These are phyloP conservation scores for Cochlearius cochlearius DNA, from an alignment of 2,113 vertebrate genomes.

Conservation along the genomic window DNA sequence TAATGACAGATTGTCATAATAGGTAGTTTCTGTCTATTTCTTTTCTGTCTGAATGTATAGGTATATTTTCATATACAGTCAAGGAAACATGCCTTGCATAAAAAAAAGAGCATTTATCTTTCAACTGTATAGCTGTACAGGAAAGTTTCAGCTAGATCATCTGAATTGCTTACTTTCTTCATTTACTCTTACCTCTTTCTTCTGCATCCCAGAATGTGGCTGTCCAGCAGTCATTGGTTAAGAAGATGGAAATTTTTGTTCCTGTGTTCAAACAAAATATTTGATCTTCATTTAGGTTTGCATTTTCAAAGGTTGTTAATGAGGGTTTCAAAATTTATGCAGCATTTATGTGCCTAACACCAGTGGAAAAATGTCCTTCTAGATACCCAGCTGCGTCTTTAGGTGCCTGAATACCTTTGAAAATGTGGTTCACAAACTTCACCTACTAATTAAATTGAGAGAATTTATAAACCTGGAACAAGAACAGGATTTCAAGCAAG, in stretches of 20 bases:
- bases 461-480: not conserved
- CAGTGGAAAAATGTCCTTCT: not conserved
- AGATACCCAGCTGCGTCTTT: not conserved
- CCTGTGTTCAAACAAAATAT: not conserved
- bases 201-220: not conserved
- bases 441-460: not conserved
- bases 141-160: not conserved
- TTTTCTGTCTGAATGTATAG: not conserved
- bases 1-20: not conserved
- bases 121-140: not conserved
- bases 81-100: not conserved
- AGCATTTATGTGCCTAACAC: not conserved
- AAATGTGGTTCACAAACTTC: not conserved
- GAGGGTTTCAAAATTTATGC: not conserved
- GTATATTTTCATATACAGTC: not conserved
- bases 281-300: not conserved
- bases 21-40: not conserved
- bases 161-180: not conserved
- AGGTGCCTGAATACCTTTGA: not conserved
- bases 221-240: not conserved
- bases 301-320: not conserved
- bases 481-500: not conserved
- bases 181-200: not conserved
- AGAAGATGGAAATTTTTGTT: not conserved
- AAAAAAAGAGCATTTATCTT: not conserved